A percentile compares a stretch with the other conserved stretches of the same genome.
phyloP scores from a whole-genome alignment of 2,888 invertebrate species.

The Diplolepis rosae region DNA sequence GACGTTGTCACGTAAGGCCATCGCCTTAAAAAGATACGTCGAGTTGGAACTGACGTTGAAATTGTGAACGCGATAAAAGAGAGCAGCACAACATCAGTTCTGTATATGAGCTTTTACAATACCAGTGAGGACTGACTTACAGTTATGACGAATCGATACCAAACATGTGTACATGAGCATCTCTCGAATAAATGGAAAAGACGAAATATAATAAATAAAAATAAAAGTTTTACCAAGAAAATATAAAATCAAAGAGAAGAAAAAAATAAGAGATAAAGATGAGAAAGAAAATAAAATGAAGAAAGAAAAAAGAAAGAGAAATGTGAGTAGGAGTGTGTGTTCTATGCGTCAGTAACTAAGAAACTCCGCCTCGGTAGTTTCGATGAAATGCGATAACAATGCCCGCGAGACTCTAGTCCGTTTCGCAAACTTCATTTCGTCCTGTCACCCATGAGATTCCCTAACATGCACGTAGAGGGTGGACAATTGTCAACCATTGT shows the following conservation, averaged over 20 bases:
- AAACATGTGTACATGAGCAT: neutral
- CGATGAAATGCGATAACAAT: constrained; percentile 62
- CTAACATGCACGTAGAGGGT: constrained; percentile 50
- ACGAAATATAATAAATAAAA: constrained; percentile 15
- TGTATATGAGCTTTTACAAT: constrained; percentile 34
- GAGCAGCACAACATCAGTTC: neutral
- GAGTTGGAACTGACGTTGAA: constrained; percentile 42
- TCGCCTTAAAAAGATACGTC: constrained; percentile 45
- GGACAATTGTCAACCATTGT: constrained; percentile 37
- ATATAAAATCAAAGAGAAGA: neutral
- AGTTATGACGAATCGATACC: constrained; percentile 46
- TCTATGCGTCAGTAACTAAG: constrained; percentile 41
- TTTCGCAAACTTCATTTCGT: constrained; percentile 66
- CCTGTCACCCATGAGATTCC: constrained; percentile 50
- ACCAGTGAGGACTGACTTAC: neutral
- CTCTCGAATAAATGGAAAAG: neutral
- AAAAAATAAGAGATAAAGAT: neutral
- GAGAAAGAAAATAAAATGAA: neutral
- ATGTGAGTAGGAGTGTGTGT: constrained; percentile 23
- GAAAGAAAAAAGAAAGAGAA: neutral
- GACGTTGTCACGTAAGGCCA: constrained; percentile 46
- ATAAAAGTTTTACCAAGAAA: too few species aligned
- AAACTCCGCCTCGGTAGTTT: constrained; percentile 44
- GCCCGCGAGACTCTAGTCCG: constrained; percentile 62
- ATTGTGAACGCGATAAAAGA: constrained; percentile 38